These are phyloP conservation scores for Pentamera pediparva DNA, from an alignment of 53 echinoderm and acorn worm species.

Conservation along the genomic window DNA sequence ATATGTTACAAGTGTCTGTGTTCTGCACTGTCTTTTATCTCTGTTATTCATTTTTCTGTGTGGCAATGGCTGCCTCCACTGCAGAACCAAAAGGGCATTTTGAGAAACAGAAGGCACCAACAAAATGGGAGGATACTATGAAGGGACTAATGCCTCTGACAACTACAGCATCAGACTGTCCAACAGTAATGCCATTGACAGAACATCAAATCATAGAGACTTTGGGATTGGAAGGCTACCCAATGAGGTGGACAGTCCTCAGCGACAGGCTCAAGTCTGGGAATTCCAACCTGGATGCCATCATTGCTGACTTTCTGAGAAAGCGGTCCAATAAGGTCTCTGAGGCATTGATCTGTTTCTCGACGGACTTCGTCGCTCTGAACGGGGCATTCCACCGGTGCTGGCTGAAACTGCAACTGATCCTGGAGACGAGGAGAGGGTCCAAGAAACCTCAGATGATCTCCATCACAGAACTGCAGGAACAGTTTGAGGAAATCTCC, in stretches of 20 bases:
- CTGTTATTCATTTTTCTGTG: too few species aligned
- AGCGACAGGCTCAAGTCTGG: not conserved
- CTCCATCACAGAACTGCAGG: not conserved
- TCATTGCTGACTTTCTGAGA: not conserved
- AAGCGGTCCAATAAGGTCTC: not conserved
- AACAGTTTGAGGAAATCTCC: conserved; percentile 20
- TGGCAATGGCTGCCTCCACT: too few species aligned
- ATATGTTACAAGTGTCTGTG: too few species aligned
- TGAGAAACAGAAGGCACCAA: too few species aligned
- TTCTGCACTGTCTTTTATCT: too few species aligned
- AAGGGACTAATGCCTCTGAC: too few species aligned
- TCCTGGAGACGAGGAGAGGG: not conserved
- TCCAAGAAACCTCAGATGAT: not conserved
- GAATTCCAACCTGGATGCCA: not conserved
- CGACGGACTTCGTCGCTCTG: conserved; percentile 7
- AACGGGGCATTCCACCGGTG: not conserved
- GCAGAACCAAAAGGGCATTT: too few species aligned
- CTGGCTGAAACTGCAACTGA: conserved; percentile 15
- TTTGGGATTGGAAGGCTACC: not conserved
- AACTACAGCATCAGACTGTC: too few species aligned
- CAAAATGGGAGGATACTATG: too few species aligned
- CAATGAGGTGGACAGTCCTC: conserved; percentile 15
- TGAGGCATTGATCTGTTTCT: not conserved
- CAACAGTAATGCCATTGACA: too few species aligned
- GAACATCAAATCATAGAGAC: too few species aligned